Percentiles rank a stretch among this genome's conserved stretches.
Evolutionary conservation across 2,888 invertebrate species (phyloP).

Genomic region (Pyrrhia umbra): DNA sequence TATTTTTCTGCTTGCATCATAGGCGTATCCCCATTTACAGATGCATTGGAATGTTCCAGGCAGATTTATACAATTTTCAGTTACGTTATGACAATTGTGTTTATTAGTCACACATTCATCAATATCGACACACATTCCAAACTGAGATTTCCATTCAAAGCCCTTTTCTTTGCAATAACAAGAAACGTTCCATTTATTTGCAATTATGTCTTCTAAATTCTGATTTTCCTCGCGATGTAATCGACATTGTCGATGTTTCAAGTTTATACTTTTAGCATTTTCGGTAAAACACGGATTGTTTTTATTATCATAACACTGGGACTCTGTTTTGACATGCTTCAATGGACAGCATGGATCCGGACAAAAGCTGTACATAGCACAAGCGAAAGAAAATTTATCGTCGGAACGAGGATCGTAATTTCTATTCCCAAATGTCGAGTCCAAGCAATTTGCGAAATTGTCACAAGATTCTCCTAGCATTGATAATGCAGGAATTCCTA

Average conservation of each 20-base stretch:
- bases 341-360: conserved; percentile 92
- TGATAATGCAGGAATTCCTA: conserved; percentile 84
- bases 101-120: conserved; percentile 88
- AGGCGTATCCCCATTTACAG: conserved; percentile 86
- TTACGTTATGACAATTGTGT: conserved; percentile 79
- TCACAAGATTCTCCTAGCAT: conserved; percentile 91
- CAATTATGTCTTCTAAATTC: conserved; percentile 84
- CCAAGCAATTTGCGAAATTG: conserved; percentile 91
- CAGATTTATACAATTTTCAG: conserved; percentile 90
- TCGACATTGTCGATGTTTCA: conserved; percentile 64
- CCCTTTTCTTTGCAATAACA: conserved; percentile 89
- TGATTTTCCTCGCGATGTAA: conserved; percentile 80
- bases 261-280: conserved; percentile 62
- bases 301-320: conserved; percentile 81
- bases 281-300: conserved; percentile 89
- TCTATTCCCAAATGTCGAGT: conserved; percentile 75
- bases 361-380: conserved; percentile 92
- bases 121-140: conserved; percentile 91
- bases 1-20: conserved; percentile 59
- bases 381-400: conserved; percentile 88
- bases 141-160: conserved; percentile 90
- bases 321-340: conserved; percentile 79
- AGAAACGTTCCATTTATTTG: conserved; percentile 91
- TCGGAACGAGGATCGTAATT: conserved; percentile 90
- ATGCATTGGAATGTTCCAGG: conserved; percentile 86